A percentile compares a stretch with the other conserved stretches of the same genome.
These are phyloP conservation scores for Mythimna lalbum DNA, from an alignment of 2,888 invertebrate genomes.

Conservation along the genomic window DNA sequence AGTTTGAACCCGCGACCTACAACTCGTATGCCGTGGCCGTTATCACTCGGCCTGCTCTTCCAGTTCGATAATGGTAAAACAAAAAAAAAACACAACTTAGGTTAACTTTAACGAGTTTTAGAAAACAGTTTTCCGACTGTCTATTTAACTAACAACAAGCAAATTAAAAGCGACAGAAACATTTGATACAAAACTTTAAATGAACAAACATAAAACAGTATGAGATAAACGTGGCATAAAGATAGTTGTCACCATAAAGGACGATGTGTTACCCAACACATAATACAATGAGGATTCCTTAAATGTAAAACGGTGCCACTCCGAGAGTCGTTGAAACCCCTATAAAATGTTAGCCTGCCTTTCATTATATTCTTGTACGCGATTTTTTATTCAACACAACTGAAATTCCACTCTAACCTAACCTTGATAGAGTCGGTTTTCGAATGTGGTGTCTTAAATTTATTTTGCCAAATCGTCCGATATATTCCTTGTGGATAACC, in stretches of 20 bases:
- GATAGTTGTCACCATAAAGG: slow-evolving; percentile 83
- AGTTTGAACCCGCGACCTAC: too few species aligned
- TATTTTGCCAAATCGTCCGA: slow-evolving; percentile 80
- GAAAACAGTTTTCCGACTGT: slow-evolving; percentile 3
- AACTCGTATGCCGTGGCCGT: too few species aligned
- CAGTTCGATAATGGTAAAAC: too few species aligned
- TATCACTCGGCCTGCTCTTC: too few species aligned
- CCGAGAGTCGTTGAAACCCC: slow-evolving; percentile 88
- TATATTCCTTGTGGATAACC: slow-evolving; percentile 77
- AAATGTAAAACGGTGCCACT: slow-evolving; percentile 87
- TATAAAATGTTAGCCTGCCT: slow-evolving; percentile 89
- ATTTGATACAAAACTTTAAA: slow-evolving; percentile 42
- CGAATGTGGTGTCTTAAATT: slow-evolving; percentile 61
- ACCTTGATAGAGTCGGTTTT: slow-evolving; percentile 60
- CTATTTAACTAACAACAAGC: not conserved
- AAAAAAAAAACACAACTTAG: too few species aligned
- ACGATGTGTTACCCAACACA: slow-evolving; percentile 84
- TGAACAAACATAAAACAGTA: slow-evolving; percentile 44
- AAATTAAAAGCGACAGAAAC: slow-evolving; percentile 1
- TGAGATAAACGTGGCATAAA: slow-evolving; percentile 69
- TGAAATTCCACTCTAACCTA: slow-evolving; percentile 69
- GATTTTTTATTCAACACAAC: slow-evolving; percentile 63
- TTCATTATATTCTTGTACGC: slow-evolving; percentile 86
- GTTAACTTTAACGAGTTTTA: not conserved
- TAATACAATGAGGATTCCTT: slow-evolving; percentile 88